These are phyloP conservation scores for Linnaemya vulpina DNA, from an alignment of 2,888 invertebrate genomes.

Conservation along the genomic window DNA sequence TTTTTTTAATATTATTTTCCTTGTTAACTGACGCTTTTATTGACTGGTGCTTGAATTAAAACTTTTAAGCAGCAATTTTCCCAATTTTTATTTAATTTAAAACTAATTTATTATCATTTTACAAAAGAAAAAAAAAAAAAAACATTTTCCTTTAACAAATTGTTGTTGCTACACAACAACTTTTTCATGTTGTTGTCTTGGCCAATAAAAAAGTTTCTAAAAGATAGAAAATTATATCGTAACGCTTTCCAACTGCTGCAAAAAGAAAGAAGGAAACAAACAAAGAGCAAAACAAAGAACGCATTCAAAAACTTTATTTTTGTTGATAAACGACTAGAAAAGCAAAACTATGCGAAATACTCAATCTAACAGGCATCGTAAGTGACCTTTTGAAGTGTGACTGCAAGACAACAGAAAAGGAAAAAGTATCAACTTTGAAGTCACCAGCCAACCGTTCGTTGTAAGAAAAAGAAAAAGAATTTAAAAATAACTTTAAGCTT, in stretches of 20 bases:
- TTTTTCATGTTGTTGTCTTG: neutral
- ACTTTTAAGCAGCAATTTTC: neutral
- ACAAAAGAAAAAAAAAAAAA: neutral
- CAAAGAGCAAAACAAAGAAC: neutral
- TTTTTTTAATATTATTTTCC: too few species aligned
- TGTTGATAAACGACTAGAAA: slow-evolving; percentile 11
- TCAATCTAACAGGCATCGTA: neutral
- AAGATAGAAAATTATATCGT: slow-evolving; percentile 8
- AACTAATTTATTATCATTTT: neutral
- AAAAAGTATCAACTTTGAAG: neutral
- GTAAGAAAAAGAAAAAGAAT: neutral
- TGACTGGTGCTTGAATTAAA: neutral
- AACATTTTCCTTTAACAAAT: neutral
- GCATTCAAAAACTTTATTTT: neutral
- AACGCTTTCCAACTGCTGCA: slow-evolving; percentile 37
- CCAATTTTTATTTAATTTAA: neutral
- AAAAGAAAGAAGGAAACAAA: slow-evolving; percentile 19
- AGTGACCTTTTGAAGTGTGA: slow-evolving; percentile 33
- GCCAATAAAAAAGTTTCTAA: neutral
- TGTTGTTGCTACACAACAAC: neutral
- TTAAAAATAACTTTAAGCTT: neutral
- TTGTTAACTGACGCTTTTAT: too few species aligned
- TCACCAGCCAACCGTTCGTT: slow-evolving; percentile 25
- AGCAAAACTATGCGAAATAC: neutral
- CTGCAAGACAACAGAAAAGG: neutral